These are phyloP conservation scores for Brachypteracias leptosomus DNA, from an alignment of 2,113 vertebrate species.

Conservation along the genomic window DNA sequence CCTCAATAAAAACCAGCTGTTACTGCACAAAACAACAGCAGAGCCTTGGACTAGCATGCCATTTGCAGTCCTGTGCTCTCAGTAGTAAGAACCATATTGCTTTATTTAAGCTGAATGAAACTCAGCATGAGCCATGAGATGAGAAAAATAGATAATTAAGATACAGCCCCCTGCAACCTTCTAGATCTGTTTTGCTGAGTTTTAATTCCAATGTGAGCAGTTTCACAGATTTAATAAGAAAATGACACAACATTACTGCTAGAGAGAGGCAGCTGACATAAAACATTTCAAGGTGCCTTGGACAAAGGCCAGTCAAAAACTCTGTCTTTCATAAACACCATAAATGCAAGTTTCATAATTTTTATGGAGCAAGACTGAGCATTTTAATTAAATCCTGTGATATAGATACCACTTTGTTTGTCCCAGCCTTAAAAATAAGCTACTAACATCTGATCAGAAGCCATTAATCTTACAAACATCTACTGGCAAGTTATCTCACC, in stretches of 20 bases:
- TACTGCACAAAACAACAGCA: background rate
- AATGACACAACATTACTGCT: background rate
- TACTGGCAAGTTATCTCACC: background rate
- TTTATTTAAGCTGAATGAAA: background rate
- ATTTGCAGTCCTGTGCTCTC: background rate
- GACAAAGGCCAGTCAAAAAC: background rate
- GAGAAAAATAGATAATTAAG: background rate
- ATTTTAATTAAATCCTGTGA: background rate
- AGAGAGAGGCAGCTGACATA: background rate
- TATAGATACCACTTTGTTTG: background rate
- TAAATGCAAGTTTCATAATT: background rate
- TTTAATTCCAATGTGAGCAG: background rate
- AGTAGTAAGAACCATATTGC: background rate
- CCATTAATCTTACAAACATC: background rate
- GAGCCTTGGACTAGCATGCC: background rate
- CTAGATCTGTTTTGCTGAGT: background rate
- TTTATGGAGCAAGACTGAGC: background rate
- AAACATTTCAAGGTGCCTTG: background rate
- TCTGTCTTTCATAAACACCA: background rate
- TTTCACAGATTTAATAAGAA: background rate
- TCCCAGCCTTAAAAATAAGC: background rate
- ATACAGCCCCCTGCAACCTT: background rate
- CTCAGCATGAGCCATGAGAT: background rate
- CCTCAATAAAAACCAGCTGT: conserved; percentile 37
- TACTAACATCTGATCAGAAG: background rate